A percentile compares a stretch with the other conserved stretches of the same genome.
Conservation (phyloP, 1,140 invertebrate genomes). For the Leptinotarsa lineolata region DNA sequence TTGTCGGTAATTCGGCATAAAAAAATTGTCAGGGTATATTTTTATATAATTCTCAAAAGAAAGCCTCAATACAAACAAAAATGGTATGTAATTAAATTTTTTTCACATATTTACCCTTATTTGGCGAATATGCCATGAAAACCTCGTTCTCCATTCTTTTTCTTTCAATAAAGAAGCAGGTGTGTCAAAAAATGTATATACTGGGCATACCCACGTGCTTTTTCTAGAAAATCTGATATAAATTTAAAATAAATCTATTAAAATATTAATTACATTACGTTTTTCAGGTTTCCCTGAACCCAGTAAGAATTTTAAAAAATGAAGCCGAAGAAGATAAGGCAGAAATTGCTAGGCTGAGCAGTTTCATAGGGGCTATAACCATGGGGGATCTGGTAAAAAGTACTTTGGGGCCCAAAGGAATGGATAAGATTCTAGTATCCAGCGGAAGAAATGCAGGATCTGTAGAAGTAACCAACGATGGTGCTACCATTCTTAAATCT, state of each 20-base stretch:
- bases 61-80: not conserved
- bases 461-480: conserved; percentile 98
- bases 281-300: conserved; percentile 85
- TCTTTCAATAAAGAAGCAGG: not conserved
- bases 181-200: not conserved
- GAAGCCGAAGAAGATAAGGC: conserved; percentile 98
- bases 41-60: not conserved
- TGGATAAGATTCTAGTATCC: conserved; percentile 98
- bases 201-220: conserved; percentile 34
- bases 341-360: conserved; percentile 93
- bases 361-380: conserved; percentile 97
- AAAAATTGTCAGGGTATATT: not conserved
- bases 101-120: not conserved
- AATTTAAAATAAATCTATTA: not conserved
- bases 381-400: conserved; percentile 98
- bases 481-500: conserved; percentile 96
- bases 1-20: not conserved
- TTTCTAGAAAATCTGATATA: conserved; percentile 15
- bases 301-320: conserved; percentile 90
- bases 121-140: not conserved
- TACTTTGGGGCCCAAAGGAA: conserved; percentile 98
- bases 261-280: not conserved
- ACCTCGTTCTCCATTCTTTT: not conserved
- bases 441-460: conserved; percentile 78
- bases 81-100: not conserved